These are phyloP conservation scores for Anser cygnoides DNA, from an alignment of 2,113 vertebrate genomes.

Conservation along the genomic window DNA sequence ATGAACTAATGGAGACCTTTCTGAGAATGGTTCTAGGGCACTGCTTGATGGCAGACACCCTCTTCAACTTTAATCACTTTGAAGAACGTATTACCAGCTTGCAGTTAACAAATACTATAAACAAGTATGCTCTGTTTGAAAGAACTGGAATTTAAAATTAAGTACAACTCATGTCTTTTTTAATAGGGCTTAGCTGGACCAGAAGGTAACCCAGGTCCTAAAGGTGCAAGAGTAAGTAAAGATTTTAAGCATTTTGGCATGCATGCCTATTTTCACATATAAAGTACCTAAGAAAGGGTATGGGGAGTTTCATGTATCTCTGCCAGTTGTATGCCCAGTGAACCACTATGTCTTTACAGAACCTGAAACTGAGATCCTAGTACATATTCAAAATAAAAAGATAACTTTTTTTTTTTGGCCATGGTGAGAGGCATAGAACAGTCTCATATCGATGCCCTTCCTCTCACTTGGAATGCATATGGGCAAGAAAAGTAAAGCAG, in stretches of 20 bases:
- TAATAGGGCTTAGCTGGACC: constrained; percentile 91
- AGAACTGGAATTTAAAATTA: no score
- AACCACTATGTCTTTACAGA: neutral
- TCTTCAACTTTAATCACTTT: neutral
- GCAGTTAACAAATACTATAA: neutral
- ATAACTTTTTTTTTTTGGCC: neutral
- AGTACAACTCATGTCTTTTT: constrained; percentile 42
- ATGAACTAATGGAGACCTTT: neutral
- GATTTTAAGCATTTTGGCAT: constrained; percentile 36
- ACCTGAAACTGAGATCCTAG: neutral
- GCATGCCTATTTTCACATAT: neutral
- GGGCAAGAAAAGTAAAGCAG: neutral
- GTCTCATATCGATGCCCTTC: neutral
- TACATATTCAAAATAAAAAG: neutral
- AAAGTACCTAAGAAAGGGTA: neutral
- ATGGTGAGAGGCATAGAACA: neutral
- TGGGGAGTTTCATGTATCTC: neutral
- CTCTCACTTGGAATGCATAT: neutral
- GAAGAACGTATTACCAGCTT: neutral
- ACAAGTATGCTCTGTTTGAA: no score
- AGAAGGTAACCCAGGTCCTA: constrained; percentile 92
- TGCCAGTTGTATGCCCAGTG: neutral
- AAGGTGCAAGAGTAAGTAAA: constrained; percentile 93
- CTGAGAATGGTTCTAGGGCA: neutral
- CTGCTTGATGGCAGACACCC: neutral